Evolutionary conservation across 92 coral and sea anemone species (phyloP), one percentile per base, ranked within the genome.

Genomic region (Muricea muricata): DNA sequence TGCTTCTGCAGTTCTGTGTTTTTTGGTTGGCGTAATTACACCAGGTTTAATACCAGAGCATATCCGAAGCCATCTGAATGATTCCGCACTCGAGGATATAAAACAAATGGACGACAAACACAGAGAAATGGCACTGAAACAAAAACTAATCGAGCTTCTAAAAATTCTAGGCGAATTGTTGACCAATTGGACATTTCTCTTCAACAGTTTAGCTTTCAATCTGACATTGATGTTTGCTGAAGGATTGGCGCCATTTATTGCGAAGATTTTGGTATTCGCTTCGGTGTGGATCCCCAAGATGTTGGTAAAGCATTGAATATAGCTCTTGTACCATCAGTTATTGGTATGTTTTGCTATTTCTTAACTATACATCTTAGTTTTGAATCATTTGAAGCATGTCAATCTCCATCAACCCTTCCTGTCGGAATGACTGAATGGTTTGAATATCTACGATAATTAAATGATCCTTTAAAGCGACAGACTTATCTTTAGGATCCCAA

Each of bases 301-400:
- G 88, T 84, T 75, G 82, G 88, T 25, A 82, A 70, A 54, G 18
- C 33, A 24, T 15, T 65, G 25, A 45, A 24, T 56, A 24, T 46
- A 21, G 23, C 42, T 10, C 6, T 25, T 28, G 81, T 18, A 2
- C 60, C 63, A 1, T 20, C 42, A 68, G 10, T 68, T 4, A 29
- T 68, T 68, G 10, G 75, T 68, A 31, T 32, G 75, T 68, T 57
- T 60, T 18, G 23, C 33, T 21, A 54, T 17, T 24, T 24, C 26
- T 60, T 34, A n/a, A n/a, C n/a, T n/a, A n/a, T n/a, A n/a, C n/a
- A n/a, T n/a, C n/a, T n/a, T n/a, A n/a, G n/a, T n/a, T n/a, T n/a
- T n/a, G n/a, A n/a, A n/a, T n/a, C n/a, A n/a, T n/a, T n/a, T n/a
- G n/a, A n/a, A n/a, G n/a, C n/a, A n/a, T n/a, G n/a, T n/a, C n/a